phyloP scores from a whole-genome alignment of 2,888 invertebrate genomes.

The Oscheius onirici region DNA sequence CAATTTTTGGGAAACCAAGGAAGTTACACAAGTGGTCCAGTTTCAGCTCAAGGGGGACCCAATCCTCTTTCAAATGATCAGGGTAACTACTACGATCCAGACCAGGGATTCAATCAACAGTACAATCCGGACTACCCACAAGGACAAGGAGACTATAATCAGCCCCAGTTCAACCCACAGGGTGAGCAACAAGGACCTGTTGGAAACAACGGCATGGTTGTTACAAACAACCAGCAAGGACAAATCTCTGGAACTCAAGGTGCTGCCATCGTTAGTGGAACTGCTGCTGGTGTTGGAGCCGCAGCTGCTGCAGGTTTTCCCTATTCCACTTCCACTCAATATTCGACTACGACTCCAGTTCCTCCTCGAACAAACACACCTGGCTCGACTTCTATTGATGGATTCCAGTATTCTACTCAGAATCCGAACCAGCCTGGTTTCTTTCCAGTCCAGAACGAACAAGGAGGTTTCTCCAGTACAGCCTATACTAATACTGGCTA shows the following conservation, averaged over 20 bases:
- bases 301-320: constrained; percentile 4
- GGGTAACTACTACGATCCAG: constrained; percentile 9
- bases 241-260: not conserved
- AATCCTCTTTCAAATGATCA: not conserved
- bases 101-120: constrained; percentile 10
- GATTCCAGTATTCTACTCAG: constrained; percentile 21
- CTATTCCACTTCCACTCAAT: constrained; percentile 17
- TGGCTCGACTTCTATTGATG: not conserved
- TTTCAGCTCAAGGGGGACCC: constrained; percentile 17
- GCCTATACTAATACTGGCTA: constrained; percentile 1
- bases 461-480: not conserved
- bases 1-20: constrained; percentile 18
- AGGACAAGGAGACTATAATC: not conserved
- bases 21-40: not conserved
- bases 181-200: not conserved
- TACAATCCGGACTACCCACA: not conserved
- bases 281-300: constrained; percentile 9
- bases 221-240: not conserved
- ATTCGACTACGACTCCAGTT: constrained; percentile 19
- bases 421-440: constrained; percentile 21
- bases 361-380: constrained; percentile 13
- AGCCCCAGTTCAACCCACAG: not conserved
- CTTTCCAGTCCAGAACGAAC: not conserved
- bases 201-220: constrained; percentile 17
- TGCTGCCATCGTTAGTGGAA: constrained; percentile 6